A percentile compares a stretch with the other conserved stretches of the same genome.
Evolutionary conservation across 2,113 vertebrate genomes (phyloP).

Genomic region (Pampusana beccarii): DNA sequence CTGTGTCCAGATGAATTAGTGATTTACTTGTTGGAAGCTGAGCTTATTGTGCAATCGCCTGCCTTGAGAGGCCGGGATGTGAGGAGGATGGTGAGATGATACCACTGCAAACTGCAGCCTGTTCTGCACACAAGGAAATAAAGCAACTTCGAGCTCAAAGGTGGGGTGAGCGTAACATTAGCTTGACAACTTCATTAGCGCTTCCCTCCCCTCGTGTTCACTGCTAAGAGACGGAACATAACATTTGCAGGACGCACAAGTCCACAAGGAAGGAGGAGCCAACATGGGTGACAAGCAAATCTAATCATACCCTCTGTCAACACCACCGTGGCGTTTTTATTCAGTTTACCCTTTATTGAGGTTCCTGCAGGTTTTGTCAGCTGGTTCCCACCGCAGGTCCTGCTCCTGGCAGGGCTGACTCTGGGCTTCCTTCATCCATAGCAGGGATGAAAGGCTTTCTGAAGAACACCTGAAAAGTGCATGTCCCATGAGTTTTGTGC

Average conservation of each 20-base stretch:
- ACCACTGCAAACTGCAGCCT: neutral
- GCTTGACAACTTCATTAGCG: neutral
- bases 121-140: accelerated
- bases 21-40: neutral
- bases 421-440: neutral
- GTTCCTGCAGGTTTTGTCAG: neutral
- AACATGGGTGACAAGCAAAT: neutral
- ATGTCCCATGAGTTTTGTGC: accelerated
- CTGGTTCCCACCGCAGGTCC: neutral
- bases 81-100: neutral
- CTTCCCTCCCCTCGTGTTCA: neutral
- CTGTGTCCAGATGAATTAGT: neutral
- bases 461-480: neutral
- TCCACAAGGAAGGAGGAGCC: neutral
- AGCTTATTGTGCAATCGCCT: neutral
- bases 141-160: neutral
- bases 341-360: neutral
- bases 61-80: neutral
- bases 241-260: neutral
- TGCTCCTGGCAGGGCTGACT: neutral
- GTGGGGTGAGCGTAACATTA: neutral
- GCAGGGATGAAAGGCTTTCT: neutral
- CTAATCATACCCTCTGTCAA: neutral
- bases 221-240: neutral
- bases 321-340: neutral